Evolutionary conservation across 2,888 invertebrate genomes (phyloP), one percentile per base, ranked within the genome.

Genomic region (Drosophila phalerata): DNA sequence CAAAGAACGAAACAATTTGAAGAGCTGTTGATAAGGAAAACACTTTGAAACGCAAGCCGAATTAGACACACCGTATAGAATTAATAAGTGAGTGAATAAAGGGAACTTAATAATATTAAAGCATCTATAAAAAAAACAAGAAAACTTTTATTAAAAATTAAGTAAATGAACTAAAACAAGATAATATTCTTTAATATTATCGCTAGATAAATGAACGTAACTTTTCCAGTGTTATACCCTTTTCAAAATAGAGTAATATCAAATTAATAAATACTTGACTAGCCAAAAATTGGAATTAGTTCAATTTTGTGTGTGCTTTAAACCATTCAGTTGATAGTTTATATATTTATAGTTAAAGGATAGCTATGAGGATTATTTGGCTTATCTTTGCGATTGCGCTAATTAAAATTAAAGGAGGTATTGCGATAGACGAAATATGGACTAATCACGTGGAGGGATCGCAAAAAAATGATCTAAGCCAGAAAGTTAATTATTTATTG

Each of bases 311-410:
- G 5, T 13, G 17, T 11, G 32, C 11, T 32, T 30, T 11, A 9
- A 11, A 6, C 13, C 17, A 32, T 30, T 48, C 11, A 28, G n/a
- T 25, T 43, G 8, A 5, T 8, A 25, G 28, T 9, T 47, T 28
- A 28, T 9, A 10, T 30, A 5, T 4, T n/a, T 1, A 40, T 3
- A 17, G 15, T 9, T 9, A 10, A 10, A 17, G 25, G 5, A 8
- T 22, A 37, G 19, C 34, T 37, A 52, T 52, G 52, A 37, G 52
- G 11, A 52, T 25, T 38, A 10, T 10, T 15, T 38, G 32, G n/a
- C 5, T 25, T 11, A 4, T 52, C 10, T 22, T 34, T 9, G 22
- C n/a, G 10, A 22, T 52, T 13, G 13, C 19, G 3, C 0, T 13
- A 2, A 22, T 15, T 38, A 25, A 5, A 6, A 15, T 38, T 5